phyloP scores from a whole-genome alignment of 1,140 invertebrate species.

The Nomia melanderi region DNA sequence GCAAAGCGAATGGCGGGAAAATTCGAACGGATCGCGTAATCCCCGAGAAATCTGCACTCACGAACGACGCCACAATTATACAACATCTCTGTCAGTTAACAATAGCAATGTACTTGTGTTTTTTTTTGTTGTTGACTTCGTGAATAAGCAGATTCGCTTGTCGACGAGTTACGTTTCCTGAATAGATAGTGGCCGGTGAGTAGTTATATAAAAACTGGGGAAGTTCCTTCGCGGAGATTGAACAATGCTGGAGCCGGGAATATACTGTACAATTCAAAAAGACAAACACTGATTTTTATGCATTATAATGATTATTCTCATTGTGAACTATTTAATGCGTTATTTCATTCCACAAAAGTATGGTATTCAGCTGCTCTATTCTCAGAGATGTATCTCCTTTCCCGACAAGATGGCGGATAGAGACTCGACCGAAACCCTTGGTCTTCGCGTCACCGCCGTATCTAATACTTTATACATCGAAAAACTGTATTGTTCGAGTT shows the following conservation, averaged over 20 bases:
- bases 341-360: no score
- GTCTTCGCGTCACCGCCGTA: no score
- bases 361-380: no score
- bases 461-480: no score
- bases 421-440: no score
- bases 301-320: background rate
- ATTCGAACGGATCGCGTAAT: background rate
- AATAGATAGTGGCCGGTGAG: constrained; percentile 4
- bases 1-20: background rate
- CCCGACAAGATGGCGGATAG: no score
- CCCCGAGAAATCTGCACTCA: background rate
- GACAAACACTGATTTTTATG: background rate
- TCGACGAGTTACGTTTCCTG: constrained; percentile 28
- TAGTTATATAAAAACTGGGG: constrained; percentile 14
- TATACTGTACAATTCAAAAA: background rate
- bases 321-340: no score
- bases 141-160: constrained; percentile 32
- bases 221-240: background rate
- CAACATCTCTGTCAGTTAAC: background rate
- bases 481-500: no score
- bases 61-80: background rate
- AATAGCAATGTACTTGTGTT: background rate
- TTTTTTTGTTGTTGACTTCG: constrained; percentile 5
- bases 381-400: no score
- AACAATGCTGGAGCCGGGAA: background rate